These are phyloP conservation scores for Melanerpes formicivorus DNA, from an alignment of 2,113 vertebrate species.

Conservation along the genomic window DNA sequence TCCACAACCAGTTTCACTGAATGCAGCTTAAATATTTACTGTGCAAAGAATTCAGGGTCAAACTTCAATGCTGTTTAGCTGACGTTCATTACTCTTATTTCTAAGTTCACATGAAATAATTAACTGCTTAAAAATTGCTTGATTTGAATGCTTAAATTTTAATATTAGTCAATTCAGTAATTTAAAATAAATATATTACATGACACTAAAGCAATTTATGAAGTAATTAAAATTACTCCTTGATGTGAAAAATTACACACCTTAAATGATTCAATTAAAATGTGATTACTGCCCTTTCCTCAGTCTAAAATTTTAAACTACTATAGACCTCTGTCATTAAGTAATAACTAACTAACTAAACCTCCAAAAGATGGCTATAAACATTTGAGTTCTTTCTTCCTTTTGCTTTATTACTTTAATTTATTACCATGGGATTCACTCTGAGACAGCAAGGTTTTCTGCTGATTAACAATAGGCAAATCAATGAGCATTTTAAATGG, in stretches of 20 bases:
- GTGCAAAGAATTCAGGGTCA: not conserved
- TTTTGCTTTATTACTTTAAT: not conserved
- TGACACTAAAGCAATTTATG: slow-evolving; percentile 47
- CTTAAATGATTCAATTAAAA: slow-evolving; percentile 60
- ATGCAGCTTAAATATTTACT: not conserved
- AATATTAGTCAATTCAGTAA: slow-evolving; percentile 3
- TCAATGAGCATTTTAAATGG: not conserved
- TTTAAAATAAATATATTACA: slow-evolving; percentile 43
- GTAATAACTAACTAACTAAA: not conserved
- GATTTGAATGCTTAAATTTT: slow-evolving; percentile 22
- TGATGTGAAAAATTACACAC: slow-evolving; percentile 39
- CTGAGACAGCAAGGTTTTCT: not conserved
- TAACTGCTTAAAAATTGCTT: slow-evolving; percentile 47
- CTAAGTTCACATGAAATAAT: not conserved
- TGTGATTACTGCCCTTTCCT: not conserved
- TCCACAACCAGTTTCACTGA: not conserved
- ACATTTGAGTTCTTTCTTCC: not conserved
- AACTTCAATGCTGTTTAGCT: not conserved
- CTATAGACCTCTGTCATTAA: not conserved
- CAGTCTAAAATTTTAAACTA: not conserved
- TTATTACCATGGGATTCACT: not conserved
- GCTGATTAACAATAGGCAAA: not conserved
- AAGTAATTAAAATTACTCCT: slow-evolving; percentile 49
- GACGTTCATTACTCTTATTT: not conserved
- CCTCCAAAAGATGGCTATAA: not conserved